Percentiles rank a stretch among this genome's conserved stretches.
Evolutionary conservation across 1,140 invertebrate species (phyloP).

Genomic region (Drosophila kikkawai): DNA sequence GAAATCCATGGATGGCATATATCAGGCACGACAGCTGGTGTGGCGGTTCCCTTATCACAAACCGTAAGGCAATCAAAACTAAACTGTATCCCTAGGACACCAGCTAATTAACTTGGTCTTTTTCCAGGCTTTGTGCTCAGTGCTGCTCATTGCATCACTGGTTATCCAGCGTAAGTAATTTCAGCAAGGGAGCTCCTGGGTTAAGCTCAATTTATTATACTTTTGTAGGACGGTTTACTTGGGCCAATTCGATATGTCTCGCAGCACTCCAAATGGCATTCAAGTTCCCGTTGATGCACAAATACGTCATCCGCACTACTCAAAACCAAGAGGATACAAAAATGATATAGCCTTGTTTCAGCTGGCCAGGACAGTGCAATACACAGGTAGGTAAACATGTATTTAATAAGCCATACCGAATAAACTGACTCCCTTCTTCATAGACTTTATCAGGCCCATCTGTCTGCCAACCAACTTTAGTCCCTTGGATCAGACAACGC

Average conservation of each 20-base stretch:
- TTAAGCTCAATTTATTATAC: background rate
- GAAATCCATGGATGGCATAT: conserved; percentile 22
- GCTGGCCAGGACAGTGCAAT: too few relatives aligned
- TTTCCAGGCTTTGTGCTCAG: conserved; percentile 15
- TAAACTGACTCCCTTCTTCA: too few relatives aligned
- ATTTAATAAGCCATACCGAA: too few relatives aligned
- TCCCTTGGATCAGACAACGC: background rate
- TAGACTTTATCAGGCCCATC: conserved; percentile 10
- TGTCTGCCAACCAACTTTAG: background rate
- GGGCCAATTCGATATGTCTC: background rate
- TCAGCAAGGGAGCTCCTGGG: too few relatives aligned
- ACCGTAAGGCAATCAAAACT: background rate
- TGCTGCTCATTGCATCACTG: conserved; percentile 23
- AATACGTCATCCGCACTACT: background rate
- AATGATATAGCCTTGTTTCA: too few relatives aligned
- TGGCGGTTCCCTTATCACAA: conserved; percentile 23
- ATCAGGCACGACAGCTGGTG: background rate
- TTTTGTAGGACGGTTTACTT: background rate
- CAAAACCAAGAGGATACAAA: too few relatives aligned
- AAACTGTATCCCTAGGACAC: too few relatives aligned
- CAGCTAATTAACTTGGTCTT: background rate
- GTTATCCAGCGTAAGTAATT: too few relatives aligned
- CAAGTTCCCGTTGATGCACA: background rate
- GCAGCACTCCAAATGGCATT: background rate
- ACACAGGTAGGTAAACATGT: too few relatives aligned